Evolutionary conservation across 2,888 invertebrate species (phyloP).

Genomic region (Thymelicus lineola): DNA sequence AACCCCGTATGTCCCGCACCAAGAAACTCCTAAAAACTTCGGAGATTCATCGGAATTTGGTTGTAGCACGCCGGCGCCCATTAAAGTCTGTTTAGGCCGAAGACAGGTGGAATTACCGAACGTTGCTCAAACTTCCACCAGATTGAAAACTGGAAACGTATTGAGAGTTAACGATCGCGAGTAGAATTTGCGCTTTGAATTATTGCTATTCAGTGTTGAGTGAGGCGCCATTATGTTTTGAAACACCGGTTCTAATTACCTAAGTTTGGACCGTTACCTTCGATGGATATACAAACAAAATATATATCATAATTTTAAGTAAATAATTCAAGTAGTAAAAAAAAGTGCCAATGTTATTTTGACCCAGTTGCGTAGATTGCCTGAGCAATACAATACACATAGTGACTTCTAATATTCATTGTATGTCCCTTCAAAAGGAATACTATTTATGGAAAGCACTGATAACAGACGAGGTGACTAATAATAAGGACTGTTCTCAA

Average conservation of each 20-base stretch:
- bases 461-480: too few relatives aligned
- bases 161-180: constrained; percentile 38
- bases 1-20: constrained; percentile 2
- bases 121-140: constrained; percentile 33
- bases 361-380: too few relatives aligned
- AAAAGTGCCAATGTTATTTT: too few relatives aligned
- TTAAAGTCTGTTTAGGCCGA: constrained; percentile 65
- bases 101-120: constrained; percentile 64
- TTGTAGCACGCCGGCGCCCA: constrained; percentile 47
- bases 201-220: constrained; percentile 23
- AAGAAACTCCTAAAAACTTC: constrained; percentile 47
- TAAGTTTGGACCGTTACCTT: constrained; percentile 10
- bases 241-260: constrained; percentile 26
- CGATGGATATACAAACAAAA: too few relatives aligned
- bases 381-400: too few relatives aligned
- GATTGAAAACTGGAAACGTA: constrained; percentile 53
- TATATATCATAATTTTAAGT: too few relatives aligned
- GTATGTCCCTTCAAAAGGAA: too few relatives aligned
- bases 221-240: constrained; percentile 16
- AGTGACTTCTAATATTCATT: too few relatives aligned
- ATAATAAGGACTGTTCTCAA: too few relatives aligned
- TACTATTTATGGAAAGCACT: too few relatives aligned
- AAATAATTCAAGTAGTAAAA: too few relatives aligned
- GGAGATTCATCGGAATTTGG: constrained; percentile 56
- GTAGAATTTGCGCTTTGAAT: constrained; percentile 31